Conservation (phyloP, 2,888 invertebrate genomes). For the Diachrysia chrysitis region DNA sequence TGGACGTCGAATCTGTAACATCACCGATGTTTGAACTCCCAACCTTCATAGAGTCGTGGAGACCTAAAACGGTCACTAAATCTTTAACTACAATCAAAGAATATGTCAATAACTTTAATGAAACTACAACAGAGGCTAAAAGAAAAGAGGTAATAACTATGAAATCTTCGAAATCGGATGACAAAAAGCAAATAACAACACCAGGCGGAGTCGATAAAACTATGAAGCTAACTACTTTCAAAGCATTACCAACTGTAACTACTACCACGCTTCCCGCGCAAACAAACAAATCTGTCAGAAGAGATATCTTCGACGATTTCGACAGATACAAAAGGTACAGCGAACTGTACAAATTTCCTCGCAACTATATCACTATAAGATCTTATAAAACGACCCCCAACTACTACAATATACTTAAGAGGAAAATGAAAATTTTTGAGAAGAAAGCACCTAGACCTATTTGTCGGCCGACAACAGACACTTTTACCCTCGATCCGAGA, state of each 20-base stretch:
- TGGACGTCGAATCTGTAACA: constrained; percentile 74
- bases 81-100: background rate
- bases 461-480: background rate
- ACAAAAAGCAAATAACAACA: background rate
- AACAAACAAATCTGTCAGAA: background rate
- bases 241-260: background rate
- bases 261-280: accelerated
- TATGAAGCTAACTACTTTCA: constrained; percentile 1
- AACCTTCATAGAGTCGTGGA: background rate
- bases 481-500: background rate
- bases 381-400: constrained; percentile 7
- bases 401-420: constrained; percentile 33
- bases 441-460: constrained; percentile 9
- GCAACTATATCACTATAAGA: constrained; percentile 2
- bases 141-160: background rate
- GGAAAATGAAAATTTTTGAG: constrained; percentile 34
- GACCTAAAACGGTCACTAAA: background rate
- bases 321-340: constrained; percentile 29
- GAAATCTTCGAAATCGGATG: background rate
- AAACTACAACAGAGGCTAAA: background rate
- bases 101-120: background rate
- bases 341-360: background rate
- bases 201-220: background rate
- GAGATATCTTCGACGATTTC: background rate
- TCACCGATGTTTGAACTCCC: constrained; percentile 60